phyloP scores from a whole-genome alignment of 35 echinoderm and acorn worm genomes.

The Holothuria glaberrima region DNA sequence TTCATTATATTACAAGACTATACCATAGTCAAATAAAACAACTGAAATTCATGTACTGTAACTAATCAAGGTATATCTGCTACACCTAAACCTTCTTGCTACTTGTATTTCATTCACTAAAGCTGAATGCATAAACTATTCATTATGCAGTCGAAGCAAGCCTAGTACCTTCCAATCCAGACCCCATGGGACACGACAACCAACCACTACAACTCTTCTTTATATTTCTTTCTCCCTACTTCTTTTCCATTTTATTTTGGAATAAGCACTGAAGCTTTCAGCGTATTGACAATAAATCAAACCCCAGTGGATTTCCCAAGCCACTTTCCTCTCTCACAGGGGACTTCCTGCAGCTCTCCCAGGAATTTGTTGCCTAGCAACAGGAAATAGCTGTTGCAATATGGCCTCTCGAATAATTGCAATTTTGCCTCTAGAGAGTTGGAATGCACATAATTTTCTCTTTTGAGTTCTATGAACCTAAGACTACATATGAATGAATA shows the following conservation, averaged over 20 bases:
- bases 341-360: conserved; percentile 59
- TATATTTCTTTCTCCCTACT: conserved; percentile 2
- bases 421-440: conserved; percentile 52
- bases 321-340: conserved; percentile 46
- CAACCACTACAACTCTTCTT: conserved; percentile 3
- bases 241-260: conserved; percentile 47
- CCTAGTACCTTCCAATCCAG: conserved; percentile 25
- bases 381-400: conserved; percentile 57
- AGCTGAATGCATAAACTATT: conserved; percentile 4
- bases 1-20: no score
- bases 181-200: conserved; percentile 46
- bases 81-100: background rate
- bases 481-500: conserved; percentile 4
- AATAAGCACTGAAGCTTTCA: conserved; percentile 60
- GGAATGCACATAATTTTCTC: conserved; percentile 57
- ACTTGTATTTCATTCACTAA: no score
- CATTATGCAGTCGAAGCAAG: conserved; percentile 45
- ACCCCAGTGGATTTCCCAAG: conserved; percentile 59
- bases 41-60: no score
- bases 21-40: no score
- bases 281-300: conserved; percentile 67
- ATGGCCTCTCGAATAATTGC: conserved; percentile 68
- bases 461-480: conserved; percentile 31
- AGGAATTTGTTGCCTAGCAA: conserved; percentile 42
- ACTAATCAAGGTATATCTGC: background rate